Conservation (phyloP, 1,140 invertebrate species). For the Plutomurus gul region DNA sequence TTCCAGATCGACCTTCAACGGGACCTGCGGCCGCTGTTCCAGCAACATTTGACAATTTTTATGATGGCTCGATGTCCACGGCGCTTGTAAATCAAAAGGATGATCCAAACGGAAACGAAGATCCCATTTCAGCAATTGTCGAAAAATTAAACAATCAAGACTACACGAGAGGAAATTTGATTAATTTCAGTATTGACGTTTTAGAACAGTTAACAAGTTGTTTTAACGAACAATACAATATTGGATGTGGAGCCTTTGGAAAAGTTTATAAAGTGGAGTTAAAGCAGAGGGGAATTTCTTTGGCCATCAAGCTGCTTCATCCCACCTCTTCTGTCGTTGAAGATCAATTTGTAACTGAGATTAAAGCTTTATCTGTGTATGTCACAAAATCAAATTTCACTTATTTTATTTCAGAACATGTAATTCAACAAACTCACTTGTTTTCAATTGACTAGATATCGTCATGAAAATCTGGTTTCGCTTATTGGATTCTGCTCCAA, state of each 20-base stretch:
- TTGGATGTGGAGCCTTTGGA: slow-evolving; percentile 73
- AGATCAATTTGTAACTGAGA: slow-evolving; percentile 70
- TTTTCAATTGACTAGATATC: slow-evolving; percentile 59
- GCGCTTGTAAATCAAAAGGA: background rate
- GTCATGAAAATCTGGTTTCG: slow-evolving; percentile 69
- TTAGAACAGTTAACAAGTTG: slow-evolving; percentile 52
- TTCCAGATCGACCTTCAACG: slow-evolving; percentile 32
- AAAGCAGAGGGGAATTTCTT: slow-evolving; percentile 58
- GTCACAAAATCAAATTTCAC: background rate
- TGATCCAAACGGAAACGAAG: background rate
- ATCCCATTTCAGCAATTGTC: slow-evolving; percentile 21
- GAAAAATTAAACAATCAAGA: slow-evolving; percentile 57
- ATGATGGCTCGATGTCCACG: background rate
- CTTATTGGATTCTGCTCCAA: slow-evolving; percentile 67
- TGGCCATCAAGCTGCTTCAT: slow-evolving; percentile 69
- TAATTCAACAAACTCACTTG: background rate
- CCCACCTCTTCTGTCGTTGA: slow-evolving; percentile 58
- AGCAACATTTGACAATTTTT: background rate
- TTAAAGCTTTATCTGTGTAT: slow-evolving; percentile 59
- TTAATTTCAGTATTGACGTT: slow-evolving; percentile 57
- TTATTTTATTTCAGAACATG: background rate
- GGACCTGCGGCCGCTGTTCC: slow-evolving; percentile 44
- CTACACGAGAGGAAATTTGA: slow-evolving; percentile 50
- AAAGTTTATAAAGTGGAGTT: slow-evolving; percentile 67
- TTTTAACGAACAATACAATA: slow-evolving; percentile 54